Evolutionary conservation across 30 jellyfish, hydroid and myxozoan genomes (phyloP).

Genomic region (Euphysa ruthae): DNA sequence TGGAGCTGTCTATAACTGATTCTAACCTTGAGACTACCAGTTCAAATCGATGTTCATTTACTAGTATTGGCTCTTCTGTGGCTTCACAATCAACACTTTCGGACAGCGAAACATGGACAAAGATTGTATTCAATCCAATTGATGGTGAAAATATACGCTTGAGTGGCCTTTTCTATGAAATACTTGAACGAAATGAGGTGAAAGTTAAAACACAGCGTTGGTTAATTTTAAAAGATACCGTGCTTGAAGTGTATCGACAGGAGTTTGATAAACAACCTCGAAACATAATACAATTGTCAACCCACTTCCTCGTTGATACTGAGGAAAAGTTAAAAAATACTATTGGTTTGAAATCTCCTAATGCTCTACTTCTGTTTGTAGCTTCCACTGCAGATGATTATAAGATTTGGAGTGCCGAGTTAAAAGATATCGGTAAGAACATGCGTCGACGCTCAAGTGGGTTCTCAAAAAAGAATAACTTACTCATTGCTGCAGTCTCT

Average conservation of each 20-base stretch:
- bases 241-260: conserved; percentile 43
- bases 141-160: conserved; percentile 30
- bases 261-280: conserved; percentile 45
- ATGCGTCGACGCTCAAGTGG: too few species aligned
- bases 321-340: conserved; percentile 37
- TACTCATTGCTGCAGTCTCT: too few species aligned
- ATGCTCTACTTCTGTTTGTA: conserved; percentile 1
- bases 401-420: conserved; percentile 42
- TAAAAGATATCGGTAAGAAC: conserved; percentile 32
- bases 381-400: conserved; percentile 45
- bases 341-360: conserved; percentile 36
- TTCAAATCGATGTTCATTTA: too few species aligned
- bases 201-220: conserved; percentile 56
- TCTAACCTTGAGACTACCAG: too few species aligned
- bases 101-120: too few species aligned
- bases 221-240: conserved; percentile 56
- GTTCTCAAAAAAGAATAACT: too few species aligned
- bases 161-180: conserved; percentile 53
- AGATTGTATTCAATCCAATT: too few species aligned
- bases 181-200: conserved; percentile 36
- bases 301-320: conserved; percentile 6
- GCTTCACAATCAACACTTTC: too few species aligned
- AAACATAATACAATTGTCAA: conserved; percentile 30
- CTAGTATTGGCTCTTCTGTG: neutral
- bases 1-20: too few species aligned